Base-by-base conservation (phyloP, 2,113 vertebrate genomes). In the Pyxicephalus adspersus region DNA sequence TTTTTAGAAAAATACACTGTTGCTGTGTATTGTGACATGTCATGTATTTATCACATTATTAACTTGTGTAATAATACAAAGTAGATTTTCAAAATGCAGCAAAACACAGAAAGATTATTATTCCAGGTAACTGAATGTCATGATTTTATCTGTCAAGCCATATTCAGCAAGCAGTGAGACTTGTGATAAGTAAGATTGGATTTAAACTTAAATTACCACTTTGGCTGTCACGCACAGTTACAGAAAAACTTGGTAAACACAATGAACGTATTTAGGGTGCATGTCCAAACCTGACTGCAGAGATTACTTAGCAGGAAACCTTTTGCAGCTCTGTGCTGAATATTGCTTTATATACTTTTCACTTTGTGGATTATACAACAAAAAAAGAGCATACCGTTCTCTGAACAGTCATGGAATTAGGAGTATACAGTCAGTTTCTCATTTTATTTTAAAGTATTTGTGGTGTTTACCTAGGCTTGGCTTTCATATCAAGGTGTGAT, bases 261-360 rank as follows among this genome's bases (percentile, higher is more conserved):
- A 80, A 61, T 51, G 52, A 17, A 71, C 20, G n/a, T 50, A 28
- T 79, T 55, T 45, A 16, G 60, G 57, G 45, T 28, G 23, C 65
- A 61, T 61, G 77, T 80, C 26, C 18, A 58, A 71, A 20, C 77
- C 26, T 71, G 66, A 80, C 22, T 63, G 9, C 66, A 52, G 25
- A 52, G 25, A 64, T 29, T 25, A 18, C 19, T 25, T 52, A 65
- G 45, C 23, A 50, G 25, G 23, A 50, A 68, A 67, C 7, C 7
- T 80, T 18, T 23, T 55, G 25, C 26, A 15, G 4, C 17, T 58
- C 11, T 66, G 25, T 66, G 20, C 50, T 31, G 23, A 17, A 19
- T 28, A 26, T 70, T 22, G 25, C 34, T 51, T 16, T 28, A 52
- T 31, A 26, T 70, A 54, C 26, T 52, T 70, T 26, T 70, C 34